Evolutionary conservation across 2,797 vertebrate genomes (phyloP).

Genomic region (Amblyraja radiata): DNA sequence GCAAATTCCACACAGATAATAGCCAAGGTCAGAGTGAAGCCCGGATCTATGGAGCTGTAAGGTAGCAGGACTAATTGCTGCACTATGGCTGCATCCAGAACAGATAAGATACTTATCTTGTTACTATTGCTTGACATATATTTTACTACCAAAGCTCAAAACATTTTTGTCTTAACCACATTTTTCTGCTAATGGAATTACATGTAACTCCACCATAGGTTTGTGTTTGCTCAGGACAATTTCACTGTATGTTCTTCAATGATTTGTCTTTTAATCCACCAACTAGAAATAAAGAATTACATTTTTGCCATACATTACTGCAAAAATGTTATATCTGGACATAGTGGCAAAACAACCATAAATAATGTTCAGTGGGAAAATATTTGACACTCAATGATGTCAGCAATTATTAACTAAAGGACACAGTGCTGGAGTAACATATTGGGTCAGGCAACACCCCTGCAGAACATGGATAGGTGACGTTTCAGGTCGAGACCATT

Average conservation of each 20-base stretch:
- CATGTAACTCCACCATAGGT: not conserved
- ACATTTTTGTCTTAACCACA: not conserved
- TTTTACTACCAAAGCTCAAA: not conserved
- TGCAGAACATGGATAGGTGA: no score
- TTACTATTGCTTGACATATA: not conserved
- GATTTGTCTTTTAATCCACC: not conserved
- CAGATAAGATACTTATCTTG: not conserved
- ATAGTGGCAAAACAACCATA: not conserved
- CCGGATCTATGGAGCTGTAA: no score
- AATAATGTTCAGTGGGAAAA: not conserved
- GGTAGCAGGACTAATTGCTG: no score
- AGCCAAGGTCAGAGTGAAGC: no score
- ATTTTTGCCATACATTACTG: not conserved
- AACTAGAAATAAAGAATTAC: not conserved
- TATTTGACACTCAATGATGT: not conserved
- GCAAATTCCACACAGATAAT: no score
- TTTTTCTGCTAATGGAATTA: not conserved
- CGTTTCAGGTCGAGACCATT: no score
- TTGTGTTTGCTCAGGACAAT: not conserved
- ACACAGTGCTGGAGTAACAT: no score
- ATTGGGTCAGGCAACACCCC: no score
- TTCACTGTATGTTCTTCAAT: not conserved
- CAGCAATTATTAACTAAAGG: not conserved
- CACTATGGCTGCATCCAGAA: no score
- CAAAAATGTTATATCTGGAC: not conserved